Evolutionary conservation across 1,140 invertebrate genomes (phyloP).

Genomic region (Diorhabda carinulata): DNA sequence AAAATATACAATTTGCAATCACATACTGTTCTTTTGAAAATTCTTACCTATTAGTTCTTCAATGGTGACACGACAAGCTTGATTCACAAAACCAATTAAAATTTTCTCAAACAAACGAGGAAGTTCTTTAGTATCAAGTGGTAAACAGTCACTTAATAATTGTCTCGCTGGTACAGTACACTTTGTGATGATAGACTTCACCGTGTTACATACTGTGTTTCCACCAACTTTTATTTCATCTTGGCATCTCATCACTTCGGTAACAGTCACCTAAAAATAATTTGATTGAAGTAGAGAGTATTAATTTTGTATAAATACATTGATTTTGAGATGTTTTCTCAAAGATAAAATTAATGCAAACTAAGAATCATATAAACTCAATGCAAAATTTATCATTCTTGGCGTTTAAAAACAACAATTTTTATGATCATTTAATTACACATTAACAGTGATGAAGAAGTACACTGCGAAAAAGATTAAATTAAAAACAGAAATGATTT

Average conservation of each 20-base stretch:
- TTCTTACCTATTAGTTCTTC: conserved; percentile 6
- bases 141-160: conserved; percentile 18
- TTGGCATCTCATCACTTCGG: neutral
- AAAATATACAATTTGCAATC: neutral
- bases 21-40: neutral
- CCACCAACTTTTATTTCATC: neutral
- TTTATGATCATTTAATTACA: too few species aligned
- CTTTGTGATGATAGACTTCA: neutral
- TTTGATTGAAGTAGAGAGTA: too few species aligned
- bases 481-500: too few species aligned
- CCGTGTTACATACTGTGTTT: neutral
- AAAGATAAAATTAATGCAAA: too few species aligned
- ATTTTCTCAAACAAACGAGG: conserved; percentile 10
- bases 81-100: neutral
- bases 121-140: conserved; percentile 18
- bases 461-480: too few species aligned
- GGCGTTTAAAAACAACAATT: too few species aligned
- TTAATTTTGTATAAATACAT: too few species aligned
- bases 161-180: conserved; percentile 16
- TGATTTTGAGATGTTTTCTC: too few species aligned
- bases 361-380: too few species aligned
- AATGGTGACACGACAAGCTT: conserved; percentile 5
- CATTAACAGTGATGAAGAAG: too few species aligned
- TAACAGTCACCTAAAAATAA: neutral
- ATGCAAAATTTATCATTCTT: too few species aligned